A percentile compares a stretch with the other conserved stretches of the same genome.
Evolutionary conservation across 2,797 vertebrate genomes (phyloP).

Genomic region (Lagodon rhomboides): DNA sequence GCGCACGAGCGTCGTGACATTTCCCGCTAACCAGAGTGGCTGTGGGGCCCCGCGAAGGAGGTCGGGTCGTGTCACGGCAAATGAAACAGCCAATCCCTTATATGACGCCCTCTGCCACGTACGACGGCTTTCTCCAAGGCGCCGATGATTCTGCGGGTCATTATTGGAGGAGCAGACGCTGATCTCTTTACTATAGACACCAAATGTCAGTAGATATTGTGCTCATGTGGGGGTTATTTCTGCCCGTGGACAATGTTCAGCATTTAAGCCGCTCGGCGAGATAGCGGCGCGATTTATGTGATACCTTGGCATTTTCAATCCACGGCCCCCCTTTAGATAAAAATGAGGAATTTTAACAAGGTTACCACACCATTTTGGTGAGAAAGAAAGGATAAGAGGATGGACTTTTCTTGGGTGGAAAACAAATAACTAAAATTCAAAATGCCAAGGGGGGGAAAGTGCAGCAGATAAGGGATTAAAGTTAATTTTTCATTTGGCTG

Average conservation of each 20-base stretch:
- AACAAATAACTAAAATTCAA: slow-evolving; percentile 38
- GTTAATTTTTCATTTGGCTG: slow-evolving; percentile 36
- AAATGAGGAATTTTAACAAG: slow-evolving; percentile 55
- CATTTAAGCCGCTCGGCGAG: slow-evolving; percentile 39
- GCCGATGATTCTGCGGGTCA: slow-evolving; percentile 60
- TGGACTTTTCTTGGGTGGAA: slow-evolving; percentile 10
- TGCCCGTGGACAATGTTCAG: slow-evolving; percentile 32
- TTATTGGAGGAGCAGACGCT: slow-evolving; percentile 63
- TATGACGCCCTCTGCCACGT: slow-evolving; percentile 59
- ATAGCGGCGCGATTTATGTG: slow-evolving; percentile 41
- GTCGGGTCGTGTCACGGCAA: slow-evolving; percentile 58
- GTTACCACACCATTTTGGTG: slow-evolving; percentile 29
- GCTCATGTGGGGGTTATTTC: slow-evolving; percentile 47
- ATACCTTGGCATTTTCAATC: slow-evolving; percentile 68
- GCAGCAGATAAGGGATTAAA: slow-evolving; percentile 35
- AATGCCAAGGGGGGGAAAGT: slow-evolving; percentile 32
- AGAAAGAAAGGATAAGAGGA: slow-evolving; percentile 44
- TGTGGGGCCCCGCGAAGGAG: slow-evolving; percentile 44
- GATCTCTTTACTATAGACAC: slow-evolving; percentile 46
- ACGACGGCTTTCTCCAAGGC: slow-evolving; percentile 58
- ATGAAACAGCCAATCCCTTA: slow-evolving; percentile 65
- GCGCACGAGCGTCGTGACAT: slow-evolving; percentile 67
- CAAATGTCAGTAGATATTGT: slow-evolving; percentile 71
- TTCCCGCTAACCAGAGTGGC: slow-evolving; percentile 68
- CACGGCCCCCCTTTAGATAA: slow-evolving; percentile 8